Conservation (phyloP, 2,888 invertebrate species). For the Eulithis prunata region DNA sequence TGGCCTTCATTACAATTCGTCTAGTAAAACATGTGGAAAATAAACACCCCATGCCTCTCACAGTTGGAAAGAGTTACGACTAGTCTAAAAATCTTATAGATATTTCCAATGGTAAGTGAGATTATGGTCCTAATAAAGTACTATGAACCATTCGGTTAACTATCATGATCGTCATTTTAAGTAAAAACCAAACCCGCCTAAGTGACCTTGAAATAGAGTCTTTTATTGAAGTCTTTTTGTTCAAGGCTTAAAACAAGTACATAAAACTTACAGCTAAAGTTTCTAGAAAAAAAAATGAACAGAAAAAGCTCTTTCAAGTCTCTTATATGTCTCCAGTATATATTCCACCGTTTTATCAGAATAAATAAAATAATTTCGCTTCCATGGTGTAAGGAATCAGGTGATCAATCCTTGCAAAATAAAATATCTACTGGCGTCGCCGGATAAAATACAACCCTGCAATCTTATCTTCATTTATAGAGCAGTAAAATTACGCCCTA, state of each 20-base stretch:
- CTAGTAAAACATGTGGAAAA: slow-evolving; percentile 73
- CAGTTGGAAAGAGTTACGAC: no score
- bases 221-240: no score
- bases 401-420: slow-evolving; percentile 62
- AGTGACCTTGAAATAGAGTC: no score
- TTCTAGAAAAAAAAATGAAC: slow-evolving; percentile 17
- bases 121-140: no score
- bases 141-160: no score
- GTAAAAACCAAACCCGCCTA: no score
- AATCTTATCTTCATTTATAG: slow-evolving; percentile 80
- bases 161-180: no score
- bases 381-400: slow-evolving; percentile 34
- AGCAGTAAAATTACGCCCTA: slow-evolving; percentile 73
- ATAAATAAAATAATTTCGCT: slow-evolving; percentile 31
- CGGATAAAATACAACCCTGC: slow-evolving; percentile 61
- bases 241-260: no score
- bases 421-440: slow-evolving; percentile 61
- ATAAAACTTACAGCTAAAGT: no score
- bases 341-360: slow-evolving; percentile 23
- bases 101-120: no score
- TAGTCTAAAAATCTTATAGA: no score
- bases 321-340: slow-evolving; percentile 21
- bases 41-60: slow-evolving; percentile 55
- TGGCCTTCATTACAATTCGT: slow-evolving; percentile 77
- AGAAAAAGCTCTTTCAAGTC: slow-evolving; percentile 7